A percentile compares a stretch with the other conserved stretches of the same genome.
Conservation (phyloP, 2,797 vertebrate genomes). For the Pangasius macronema region DNA sequence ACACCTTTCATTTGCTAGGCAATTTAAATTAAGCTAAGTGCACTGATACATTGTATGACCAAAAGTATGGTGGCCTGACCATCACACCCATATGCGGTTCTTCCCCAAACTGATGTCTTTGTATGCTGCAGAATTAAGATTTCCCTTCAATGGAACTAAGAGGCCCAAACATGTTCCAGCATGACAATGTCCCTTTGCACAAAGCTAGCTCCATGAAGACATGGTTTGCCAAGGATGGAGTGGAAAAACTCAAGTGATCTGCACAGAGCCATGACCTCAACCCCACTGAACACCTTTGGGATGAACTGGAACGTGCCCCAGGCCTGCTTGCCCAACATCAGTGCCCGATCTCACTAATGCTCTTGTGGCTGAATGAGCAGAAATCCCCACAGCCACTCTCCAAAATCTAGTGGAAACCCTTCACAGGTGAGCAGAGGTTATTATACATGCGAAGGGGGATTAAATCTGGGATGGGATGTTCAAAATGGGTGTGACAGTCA, state of each 20-base stretch:
- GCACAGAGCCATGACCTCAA: neutral
- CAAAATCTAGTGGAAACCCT: neutral
- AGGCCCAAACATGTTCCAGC: neutral
- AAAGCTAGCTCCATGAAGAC: neutral
- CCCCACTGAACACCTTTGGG: neutral
- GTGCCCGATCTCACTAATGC: neutral
- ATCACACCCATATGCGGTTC: neutral
- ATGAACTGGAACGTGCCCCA: neutral
- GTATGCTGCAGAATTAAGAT: neutral
- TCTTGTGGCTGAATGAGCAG: neutral
- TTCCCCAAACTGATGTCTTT: neutral
- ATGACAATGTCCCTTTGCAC: neutral
- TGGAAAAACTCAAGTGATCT: neutral
- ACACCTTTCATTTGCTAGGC: neutral
- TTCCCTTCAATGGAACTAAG: neutral
- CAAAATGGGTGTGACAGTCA: neutral
- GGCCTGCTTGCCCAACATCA: neutral
- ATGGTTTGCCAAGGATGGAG: too few species aligned
- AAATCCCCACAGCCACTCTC: neutral
- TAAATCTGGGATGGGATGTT: neutral
- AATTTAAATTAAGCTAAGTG: neutral
- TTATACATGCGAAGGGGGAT: neutral
- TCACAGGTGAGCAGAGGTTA: neutral
- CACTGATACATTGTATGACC: neutral
- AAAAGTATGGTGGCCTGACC: neutral